A percentile compares a stretch with the other conserved stretches of the same genome.
These are phyloP conservation scores for Triplophysa tibetana DNA, from an alignment of 2,113 vertebrate species.

Conservation along the genomic window DNA sequence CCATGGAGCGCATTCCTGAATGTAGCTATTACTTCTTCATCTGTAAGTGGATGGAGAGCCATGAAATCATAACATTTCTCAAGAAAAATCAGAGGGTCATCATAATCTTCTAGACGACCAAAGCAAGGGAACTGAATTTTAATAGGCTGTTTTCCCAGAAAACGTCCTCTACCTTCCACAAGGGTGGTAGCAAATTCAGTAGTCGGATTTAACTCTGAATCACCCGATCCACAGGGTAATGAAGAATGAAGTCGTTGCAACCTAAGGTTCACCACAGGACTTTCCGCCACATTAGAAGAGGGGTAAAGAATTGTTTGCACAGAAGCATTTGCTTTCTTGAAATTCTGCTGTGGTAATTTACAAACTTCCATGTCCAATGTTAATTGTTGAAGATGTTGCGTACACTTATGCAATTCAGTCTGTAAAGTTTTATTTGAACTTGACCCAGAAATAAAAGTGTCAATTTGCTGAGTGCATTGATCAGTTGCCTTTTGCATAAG, in stretches of 20 bases:
- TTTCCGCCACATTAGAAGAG: background rate
- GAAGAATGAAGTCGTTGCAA: background rate
- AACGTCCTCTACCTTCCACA: no score
- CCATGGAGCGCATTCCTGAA: no score
- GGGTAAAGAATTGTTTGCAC: background rate
- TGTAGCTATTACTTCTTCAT: no score
- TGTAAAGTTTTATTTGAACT: background rate
- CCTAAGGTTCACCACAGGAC: background rate
- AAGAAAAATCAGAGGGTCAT: no score
- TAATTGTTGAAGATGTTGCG: background rate
- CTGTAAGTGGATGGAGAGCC: no score
- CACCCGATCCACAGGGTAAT: background rate
- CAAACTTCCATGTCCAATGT: background rate
- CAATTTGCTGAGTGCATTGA: background rate
- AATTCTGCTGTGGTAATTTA: background rate
- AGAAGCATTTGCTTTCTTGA: background rate
- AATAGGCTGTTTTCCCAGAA: no score
- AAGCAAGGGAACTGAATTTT: no score
- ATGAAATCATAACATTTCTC: no score
- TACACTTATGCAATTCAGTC: background rate
- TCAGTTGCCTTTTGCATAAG: background rate
- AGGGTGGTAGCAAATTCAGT: no score
- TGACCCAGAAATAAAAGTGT: background rate
- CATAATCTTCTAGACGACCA: no score
- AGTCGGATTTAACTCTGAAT: background rate